Evolutionary conservation across 1,140 invertebrate species (phyloP), one percentile per base, ranked within the genome.

Genomic region (Apolygus lucorum): DNA sequence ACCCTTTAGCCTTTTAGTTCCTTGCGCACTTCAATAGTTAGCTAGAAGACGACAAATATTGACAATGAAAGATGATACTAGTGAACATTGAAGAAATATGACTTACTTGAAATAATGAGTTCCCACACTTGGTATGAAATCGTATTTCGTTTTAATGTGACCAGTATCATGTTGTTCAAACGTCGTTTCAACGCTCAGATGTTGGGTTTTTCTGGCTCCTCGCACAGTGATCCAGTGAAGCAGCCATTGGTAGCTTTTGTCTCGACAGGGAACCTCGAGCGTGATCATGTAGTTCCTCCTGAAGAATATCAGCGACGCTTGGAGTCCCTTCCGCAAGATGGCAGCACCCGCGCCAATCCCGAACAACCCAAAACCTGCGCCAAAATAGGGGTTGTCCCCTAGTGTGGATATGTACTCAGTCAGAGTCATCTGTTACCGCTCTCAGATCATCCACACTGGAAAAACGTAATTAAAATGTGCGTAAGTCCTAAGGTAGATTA

Each of bases 181-280:
- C 64, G 88, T 92, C 8, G 96, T 99, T 79, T 96, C 91, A 1
- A 98, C 95, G 78, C 94, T 96, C 1, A 99, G 81, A 82, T 99
- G 96, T 76, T 98, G 95, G 0, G 94, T 95, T 76, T 90, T 83
- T 70, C 79, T 84, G 0, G 93, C 92, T 68, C 91, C 93, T 79
- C 87, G 88, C 22, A 86, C 82, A 0, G 92, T 94, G 54, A 96
- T 93, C 93, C 93, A 96, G 69, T 95, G 90, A 17, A 96, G 78
- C 13, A 99, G 79, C 95, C 95, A 98, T 72, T 95, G 90, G 78
- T 97, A 99, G 73, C 94, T 96, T 82, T 97, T 98, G 78, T 99
- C 96, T 71, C 90, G 84, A 77, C 93, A 98, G 1, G 95, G 93
- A 13, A 99, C 93, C 81, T 98, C 94, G 67, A 98, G 81, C 22